Evolutionary conservation across 2,113 vertebrate species (phyloP).

Genomic region (Sorex fumeus): DNA sequence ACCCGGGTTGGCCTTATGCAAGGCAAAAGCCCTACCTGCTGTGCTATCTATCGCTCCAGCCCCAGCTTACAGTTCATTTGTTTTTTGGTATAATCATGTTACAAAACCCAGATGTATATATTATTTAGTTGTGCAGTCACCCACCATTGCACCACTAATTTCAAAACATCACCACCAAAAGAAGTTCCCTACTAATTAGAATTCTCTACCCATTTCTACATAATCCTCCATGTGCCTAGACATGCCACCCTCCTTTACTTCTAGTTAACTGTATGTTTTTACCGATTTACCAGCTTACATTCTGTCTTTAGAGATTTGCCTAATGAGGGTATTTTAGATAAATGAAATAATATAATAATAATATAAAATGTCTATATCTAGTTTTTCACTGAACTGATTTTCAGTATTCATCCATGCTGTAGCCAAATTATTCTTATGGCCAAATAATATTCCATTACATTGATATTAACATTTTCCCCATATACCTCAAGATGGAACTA

Average conservation of each 20-base stretch:
- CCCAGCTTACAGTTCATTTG: neutral
- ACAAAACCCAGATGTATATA: constrained; percentile 11
- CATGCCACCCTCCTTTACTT: neutral
- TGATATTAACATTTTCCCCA: neutral
- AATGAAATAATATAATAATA: constrained; percentile 3
- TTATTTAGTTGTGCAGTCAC: neutral
- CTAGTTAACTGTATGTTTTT: neutral
- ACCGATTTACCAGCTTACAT: neutral
- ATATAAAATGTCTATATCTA: too few relatives aligned
- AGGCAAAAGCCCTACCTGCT: too few relatives aligned
- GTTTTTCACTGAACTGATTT: neutral
- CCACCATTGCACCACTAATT: constrained; percentile 5
- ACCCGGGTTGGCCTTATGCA: too few relatives aligned
- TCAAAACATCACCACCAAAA: neutral
- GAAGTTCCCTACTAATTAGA: neutral
- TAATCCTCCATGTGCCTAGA: neutral
- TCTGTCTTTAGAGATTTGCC: neutral
- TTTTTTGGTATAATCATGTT: neutral
- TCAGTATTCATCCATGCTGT: neutral
- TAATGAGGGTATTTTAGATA: neutral
- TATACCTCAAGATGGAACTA: neutral
- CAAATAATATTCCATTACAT: constrained; percentile 4
- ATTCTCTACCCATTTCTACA: neutral
- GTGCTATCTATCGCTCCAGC: too few relatives aligned
- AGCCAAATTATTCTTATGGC: constrained; percentile 7